phyloP scores from a whole-genome alignment of 2,797 vertebrate genomes.

The Natrix natrix region DNA sequence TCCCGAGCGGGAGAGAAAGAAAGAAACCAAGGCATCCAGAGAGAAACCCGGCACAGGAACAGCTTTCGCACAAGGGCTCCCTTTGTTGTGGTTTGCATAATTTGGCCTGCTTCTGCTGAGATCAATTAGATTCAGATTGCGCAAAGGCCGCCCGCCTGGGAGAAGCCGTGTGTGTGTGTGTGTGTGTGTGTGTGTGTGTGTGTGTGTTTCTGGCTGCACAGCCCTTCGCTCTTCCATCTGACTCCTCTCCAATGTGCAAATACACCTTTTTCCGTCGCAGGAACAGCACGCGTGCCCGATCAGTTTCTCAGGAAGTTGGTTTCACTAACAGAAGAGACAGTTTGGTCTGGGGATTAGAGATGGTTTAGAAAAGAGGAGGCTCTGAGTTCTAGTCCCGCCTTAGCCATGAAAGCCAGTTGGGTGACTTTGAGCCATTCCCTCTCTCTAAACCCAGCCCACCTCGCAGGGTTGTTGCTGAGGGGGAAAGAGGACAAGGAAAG shows the following conservation, averaged over 20 bases:
- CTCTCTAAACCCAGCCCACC: too few species aligned
- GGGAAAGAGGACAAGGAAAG: too few species aligned
- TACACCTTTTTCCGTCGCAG: not conserved
- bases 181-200: too few species aligned
- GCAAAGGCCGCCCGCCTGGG: not conserved
- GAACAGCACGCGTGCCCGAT: not conserved
- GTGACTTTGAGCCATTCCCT: too few species aligned
- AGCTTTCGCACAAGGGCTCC: not conserved
- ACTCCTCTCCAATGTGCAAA: not conserved
- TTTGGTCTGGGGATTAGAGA: not conserved
- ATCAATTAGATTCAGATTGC: not conserved
- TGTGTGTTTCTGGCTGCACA: not conserved
- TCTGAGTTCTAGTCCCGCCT: not conserved
- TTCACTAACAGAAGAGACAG: not conserved
- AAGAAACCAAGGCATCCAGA: not conserved
- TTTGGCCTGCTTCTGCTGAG: not conserved
- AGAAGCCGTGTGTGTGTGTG: not conserved
- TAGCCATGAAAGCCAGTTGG: not conserved
- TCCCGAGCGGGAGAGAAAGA: not conserved
- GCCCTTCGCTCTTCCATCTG: not conserved
- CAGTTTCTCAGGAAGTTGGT: not conserved
- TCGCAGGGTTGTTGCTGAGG: too few species aligned
- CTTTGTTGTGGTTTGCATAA: not conserved
- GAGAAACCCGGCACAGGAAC: not conserved
- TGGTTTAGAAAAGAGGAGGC: not conserved